Evolutionary conservation across 2,113 vertebrate species (phyloP).

Genomic region (Lasiurus cinereus): DNA sequence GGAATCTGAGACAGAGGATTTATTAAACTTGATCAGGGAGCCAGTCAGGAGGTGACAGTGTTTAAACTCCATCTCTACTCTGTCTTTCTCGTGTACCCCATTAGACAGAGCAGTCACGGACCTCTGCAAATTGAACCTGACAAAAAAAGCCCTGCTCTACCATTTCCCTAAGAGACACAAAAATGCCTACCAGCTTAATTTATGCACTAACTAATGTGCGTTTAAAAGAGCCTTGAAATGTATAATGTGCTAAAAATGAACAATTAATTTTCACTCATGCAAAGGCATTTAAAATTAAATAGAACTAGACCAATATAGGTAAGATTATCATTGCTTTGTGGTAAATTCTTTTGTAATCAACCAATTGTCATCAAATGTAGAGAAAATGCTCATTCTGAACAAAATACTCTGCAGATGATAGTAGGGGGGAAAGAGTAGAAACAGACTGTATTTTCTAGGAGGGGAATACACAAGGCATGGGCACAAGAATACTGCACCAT

Average conservation of each 20-base stretch:
- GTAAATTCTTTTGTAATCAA: constrained; percentile 61
- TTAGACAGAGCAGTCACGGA: neutral
- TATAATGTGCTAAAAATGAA: constrained; percentile 58
- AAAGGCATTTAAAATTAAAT: constrained; percentile 71
- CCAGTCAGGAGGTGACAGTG: neutral
- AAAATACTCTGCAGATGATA: constrained; percentile 11
- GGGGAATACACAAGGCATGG: neutral
- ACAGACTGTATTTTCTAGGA: neutral
- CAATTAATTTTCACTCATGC: constrained; percentile 70
- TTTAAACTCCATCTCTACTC: neutral
- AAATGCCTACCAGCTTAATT: constrained; percentile 8
- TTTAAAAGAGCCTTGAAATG: constrained; percentile 58
- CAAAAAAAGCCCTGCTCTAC: neutral
- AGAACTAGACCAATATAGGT: constrained; percentile 47
- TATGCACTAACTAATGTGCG: constrained; percentile 54
- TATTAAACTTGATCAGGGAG: neutral
- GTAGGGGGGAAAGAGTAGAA: neutral
- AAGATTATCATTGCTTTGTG: constrained; percentile 42
- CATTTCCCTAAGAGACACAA: constrained; percentile 39
- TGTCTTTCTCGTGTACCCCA: neutral
- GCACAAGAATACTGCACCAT: neutral
- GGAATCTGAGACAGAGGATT: neutral
- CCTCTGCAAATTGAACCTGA: neutral
- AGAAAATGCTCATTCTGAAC: constrained; percentile 42
- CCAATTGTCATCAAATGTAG: neutral